These are phyloP conservation scores for Mallotus villosus DNA, from an alignment of 2,797 vertebrate genomes.

Conservation along the genomic window DNA sequence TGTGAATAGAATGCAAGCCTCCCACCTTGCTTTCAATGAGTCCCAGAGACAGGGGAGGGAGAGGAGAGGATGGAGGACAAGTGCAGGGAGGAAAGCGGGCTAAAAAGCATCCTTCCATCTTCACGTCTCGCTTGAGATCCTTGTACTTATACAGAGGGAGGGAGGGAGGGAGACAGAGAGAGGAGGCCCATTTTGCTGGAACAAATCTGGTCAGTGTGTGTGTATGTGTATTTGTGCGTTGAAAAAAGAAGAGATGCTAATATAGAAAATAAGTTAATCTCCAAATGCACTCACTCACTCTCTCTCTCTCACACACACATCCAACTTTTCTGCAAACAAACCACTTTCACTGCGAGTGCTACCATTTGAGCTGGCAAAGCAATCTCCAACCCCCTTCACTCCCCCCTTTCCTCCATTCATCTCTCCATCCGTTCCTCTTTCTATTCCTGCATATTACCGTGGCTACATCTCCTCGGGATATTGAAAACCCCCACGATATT, in stretches of 20 bases:
- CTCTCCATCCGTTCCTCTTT: not conserved
- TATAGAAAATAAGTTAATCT: not conserved
- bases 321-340: not conserved
- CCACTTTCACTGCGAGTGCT: not conserved
- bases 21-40: slow-evolving; percentile 18
- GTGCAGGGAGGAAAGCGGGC: not conserved
- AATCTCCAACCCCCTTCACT: not conserved
- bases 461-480: not conserved
- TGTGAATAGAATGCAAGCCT: slow-evolving; percentile 18
- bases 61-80: not conserved
- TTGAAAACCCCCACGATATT: not conserved
- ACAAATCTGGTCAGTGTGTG: no score
- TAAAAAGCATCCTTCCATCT: not conserved
- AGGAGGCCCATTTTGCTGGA: no score
- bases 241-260: no score
- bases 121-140: not conserved
- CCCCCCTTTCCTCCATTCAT: not conserved
- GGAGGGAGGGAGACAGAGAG: no score
- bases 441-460: slow-evolving; percentile 4
- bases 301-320: no score
- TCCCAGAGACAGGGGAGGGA: slow-evolving; percentile 2
- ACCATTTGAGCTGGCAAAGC: not conserved
- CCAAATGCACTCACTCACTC: not conserved
- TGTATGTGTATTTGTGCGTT: no score
- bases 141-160: not conserved